phyloP scores from a whole-genome alignment of 2,888 invertebrate species.

The Heliconius ethilla region DNA sequence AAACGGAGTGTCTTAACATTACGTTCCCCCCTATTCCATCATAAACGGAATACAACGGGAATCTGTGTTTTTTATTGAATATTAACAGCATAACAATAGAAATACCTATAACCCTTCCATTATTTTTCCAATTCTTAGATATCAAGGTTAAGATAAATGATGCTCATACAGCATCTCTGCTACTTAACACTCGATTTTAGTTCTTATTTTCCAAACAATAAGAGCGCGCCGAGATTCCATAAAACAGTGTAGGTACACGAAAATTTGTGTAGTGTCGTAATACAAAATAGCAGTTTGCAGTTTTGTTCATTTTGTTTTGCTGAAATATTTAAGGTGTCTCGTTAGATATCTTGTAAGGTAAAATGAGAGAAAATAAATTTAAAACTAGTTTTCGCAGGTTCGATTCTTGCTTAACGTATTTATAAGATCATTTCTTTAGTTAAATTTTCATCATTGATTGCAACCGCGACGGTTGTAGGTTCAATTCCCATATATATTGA shows the following conservation, averaged over 20 bases:
- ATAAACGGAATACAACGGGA: too few relatives aligned
- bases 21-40: too few relatives aligned
- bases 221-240: neutral
- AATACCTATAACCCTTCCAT: neutral
- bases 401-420: neutral
- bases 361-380: neutral
- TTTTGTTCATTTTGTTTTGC: conserved; percentile 27
- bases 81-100: too few relatives aligned
- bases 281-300: conserved; percentile 33
- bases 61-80: too few relatives aligned
- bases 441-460: too few relatives aligned
- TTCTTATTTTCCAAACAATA: conserved; percentile 7
- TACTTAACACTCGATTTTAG: conserved; percentile 25
- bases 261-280: conserved; percentile 31
- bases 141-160: conserved; percentile 39
- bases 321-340: conserved; percentile 19
- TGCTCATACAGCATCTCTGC: conserved; percentile 33
- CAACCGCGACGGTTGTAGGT: too few relatives aligned
- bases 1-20: too few relatives aligned
- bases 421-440: too few relatives aligned
- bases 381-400: neutral
- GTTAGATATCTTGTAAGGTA: conserved; percentile 2
- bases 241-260: conserved; percentile 30
- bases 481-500: neutral
- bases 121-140: neutral